Conservation (phyloP, 2,113 vertebrate species). For the Australoheros scitulus region DNA sequence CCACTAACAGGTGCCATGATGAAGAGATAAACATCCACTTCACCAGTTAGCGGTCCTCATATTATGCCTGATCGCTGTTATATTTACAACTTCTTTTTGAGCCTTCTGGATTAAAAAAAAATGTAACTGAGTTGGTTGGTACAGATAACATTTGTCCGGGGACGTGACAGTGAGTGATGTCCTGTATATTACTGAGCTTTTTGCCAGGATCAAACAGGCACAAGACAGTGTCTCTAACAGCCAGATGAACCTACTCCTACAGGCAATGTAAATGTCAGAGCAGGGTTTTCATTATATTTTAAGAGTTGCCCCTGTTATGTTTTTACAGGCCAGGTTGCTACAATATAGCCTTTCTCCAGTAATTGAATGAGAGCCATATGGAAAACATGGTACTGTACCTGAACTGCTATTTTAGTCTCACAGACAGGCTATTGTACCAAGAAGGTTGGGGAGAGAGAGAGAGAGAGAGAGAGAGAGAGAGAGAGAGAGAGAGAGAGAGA, state of each 20-base stretch:
- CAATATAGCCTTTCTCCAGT: conserved; percentile 70
- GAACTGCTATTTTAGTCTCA: conserved; percentile 50
- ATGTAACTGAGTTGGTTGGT: neutral
- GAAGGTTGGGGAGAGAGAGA: neutral
- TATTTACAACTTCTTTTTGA: too few relatives aligned
- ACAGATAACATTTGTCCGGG: neutral
- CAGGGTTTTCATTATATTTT: conserved; percentile 62
- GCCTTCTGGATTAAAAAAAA: neutral
- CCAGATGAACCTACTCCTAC: conserved; percentile 37
- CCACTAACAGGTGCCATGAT: too few relatives aligned
- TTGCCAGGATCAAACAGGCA: neutral
- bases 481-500: too few relatives aligned
- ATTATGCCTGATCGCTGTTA: too few relatives aligned
- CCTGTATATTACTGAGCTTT: neutral
- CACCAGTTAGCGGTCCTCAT: too few relatives aligned
- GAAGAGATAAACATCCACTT: too few relatives aligned
- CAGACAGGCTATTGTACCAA: conserved; percentile 64
- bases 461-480: too few relatives aligned
- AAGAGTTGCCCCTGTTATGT: conserved; percentile 51
- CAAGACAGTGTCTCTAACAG: neutral
- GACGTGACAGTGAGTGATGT: neutral
- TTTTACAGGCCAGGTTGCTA: conserved; percentile 63
- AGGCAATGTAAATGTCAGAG: conserved; percentile 34
- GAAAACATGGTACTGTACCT: conserved; percentile 64
- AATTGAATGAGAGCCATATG: conserved; percentile 75